These are phyloP conservation scores for Anolis carolinensis DNA, from an alignment of 2,113 vertebrate genomes.

Conservation along the genomic window DNA sequence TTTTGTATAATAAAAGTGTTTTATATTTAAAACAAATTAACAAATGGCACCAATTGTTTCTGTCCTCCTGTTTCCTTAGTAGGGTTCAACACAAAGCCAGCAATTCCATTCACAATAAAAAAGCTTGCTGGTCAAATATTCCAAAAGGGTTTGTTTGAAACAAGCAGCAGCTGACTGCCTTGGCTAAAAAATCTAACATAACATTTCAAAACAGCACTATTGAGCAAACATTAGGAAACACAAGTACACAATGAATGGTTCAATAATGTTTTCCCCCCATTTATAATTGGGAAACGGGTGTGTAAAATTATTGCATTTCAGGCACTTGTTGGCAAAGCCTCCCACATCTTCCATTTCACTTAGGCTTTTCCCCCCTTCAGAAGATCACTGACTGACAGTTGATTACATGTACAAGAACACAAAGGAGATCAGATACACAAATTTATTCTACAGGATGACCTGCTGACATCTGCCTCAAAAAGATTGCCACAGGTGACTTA, in stretches of 20 bases:
- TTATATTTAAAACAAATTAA: conserved; percentile 64
- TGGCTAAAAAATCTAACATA: neutral
- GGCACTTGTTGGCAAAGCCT: neutral
- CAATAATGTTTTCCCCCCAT: neutral
- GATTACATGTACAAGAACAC: neutral
- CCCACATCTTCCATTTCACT: neutral
- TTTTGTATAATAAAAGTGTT: conserved; percentile 75
- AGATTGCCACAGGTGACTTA: neutral
- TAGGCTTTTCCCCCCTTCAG: neutral
- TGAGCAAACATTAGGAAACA: neutral
- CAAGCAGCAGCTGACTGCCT: neutral
- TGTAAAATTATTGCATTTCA: neutral
- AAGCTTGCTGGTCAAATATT: neutral
- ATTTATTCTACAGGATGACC: neutral
- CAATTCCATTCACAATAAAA: neutral
- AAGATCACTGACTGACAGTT: neutral
- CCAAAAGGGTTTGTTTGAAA: neutral
- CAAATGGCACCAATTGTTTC: conserved; percentile 26
- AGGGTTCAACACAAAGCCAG: neutral
- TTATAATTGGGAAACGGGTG: neutral
- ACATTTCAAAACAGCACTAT: neutral
- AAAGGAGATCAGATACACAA: neutral
- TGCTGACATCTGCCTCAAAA: neutral
- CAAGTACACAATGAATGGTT: neutral
- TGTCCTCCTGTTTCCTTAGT: neutral